A percentile compares a stretch with the other conserved stretches of the same genome.
Conservation (phyloP, 2,113 vertebrate species). For the Tamias sibiricus region DNA sequence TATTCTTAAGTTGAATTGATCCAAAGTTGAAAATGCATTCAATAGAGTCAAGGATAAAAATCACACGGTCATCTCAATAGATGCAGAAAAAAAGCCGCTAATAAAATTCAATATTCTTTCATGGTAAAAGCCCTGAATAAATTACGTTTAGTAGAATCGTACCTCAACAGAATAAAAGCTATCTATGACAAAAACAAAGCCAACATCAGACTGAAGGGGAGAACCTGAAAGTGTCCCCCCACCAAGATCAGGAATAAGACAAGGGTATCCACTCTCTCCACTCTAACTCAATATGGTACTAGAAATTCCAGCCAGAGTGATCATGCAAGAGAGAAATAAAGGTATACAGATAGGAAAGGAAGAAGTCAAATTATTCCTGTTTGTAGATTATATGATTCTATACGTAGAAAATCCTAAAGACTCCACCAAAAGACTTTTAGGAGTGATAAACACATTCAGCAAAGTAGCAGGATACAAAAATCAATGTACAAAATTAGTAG, state of each 20-base stretch:
- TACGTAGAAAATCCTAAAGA: neutral
- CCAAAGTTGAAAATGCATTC: neutral
- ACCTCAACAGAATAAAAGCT: neutral
- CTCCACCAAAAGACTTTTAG: neutral
- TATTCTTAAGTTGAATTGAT: too few species aligned
- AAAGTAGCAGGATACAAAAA: neutral
- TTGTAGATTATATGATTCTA: neutral
- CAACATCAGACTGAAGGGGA: neutral
- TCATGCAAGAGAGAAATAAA: neutral
- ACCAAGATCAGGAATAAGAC: neutral
- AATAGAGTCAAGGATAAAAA: neutral
- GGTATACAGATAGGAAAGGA: neutral
- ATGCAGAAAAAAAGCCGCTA: neutral
- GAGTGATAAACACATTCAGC: neutral
- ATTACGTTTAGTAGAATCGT: neutral
- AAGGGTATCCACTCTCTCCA: neutral
- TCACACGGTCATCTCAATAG: neutral
- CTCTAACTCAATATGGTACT: neutral
- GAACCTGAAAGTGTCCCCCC: neutral
- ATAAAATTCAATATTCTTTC: neutral
- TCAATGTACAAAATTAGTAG: neutral
- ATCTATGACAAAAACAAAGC: neutral
- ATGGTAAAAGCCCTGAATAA: neutral
- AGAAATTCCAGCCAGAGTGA: neutral
- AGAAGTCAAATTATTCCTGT: neutral